Conservation (phyloP, 2,113 vertebrate genomes). For the Laterallus jamaicensis region DNA sequence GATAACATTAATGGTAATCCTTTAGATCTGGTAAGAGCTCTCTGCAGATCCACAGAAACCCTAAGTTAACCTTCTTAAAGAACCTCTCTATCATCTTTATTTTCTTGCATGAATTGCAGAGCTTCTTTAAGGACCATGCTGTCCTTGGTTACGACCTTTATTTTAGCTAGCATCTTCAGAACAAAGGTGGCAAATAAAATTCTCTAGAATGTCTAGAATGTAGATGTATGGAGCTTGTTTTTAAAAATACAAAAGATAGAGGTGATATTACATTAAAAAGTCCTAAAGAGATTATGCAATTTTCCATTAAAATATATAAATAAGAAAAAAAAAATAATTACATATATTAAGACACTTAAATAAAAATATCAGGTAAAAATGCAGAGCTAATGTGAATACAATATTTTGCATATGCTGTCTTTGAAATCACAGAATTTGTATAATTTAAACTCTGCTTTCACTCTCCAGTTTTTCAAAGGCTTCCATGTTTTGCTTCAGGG, state of each 20-base stretch:
- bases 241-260: neutral
- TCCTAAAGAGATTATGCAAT: neutral
- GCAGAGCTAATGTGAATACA: neutral
- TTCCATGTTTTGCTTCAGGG: rapidly evolving
- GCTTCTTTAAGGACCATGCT: neutral
- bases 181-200: neutral
- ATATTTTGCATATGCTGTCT: neutral
- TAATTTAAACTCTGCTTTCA: neutral
- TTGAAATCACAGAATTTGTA: neutral
- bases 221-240: neutral
- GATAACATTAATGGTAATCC: neutral
- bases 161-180: neutral
- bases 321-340: neutral
- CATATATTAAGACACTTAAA: neutral
- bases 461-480: neutral
- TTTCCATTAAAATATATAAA: neutral
- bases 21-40: neutral
- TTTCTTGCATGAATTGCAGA: neutral
- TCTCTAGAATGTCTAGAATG: neutral
- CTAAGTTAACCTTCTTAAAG: neutral
- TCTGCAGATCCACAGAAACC: neutral
- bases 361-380: neutral
- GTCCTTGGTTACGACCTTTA: neutral
- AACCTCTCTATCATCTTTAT: neutral
- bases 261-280: neutral